Base-by-base conservation (phyloP, 2,888 invertebrate species). In the Nematopogon swammerdamellus region DNA sequence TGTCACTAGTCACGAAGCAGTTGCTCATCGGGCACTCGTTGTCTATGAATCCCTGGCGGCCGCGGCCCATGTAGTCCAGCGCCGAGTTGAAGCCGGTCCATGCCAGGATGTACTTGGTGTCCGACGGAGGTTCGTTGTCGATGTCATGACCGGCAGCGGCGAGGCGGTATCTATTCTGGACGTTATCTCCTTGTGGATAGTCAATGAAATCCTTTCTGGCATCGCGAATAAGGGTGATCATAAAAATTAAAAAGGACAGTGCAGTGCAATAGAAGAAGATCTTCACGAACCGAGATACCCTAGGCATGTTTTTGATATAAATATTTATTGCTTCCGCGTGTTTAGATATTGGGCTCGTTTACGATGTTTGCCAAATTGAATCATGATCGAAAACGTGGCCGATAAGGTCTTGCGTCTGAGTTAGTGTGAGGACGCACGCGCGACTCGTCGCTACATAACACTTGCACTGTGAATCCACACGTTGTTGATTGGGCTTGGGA, bases 51-150 rank as follows among this genome's bases (percentile, higher is more conserved):
- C 60, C 60, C 16, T 59, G 52, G 18, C 47, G 55, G 1, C 68
- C 71, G 20, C 54, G 48, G 10, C 58, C 58, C 53, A 74, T 60
- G 43, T 62, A 64, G 10, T 59, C 57, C 50, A 72, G 70, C 0
- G 71, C 70, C 4, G 64, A 60, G 3, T 50, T 56, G 4, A 53
- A 50, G 8, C 57, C 55, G 1, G 60, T 68, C 72, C 74, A 79
- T 50, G 76, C 64, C 0, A 76, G 56, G 36, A 80, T 67, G 47
- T 77, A 71, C 51, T 73, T 77, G 25, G 77, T 53, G 54, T 75
- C 75, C n/a, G 68, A 25, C 5, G 25, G 25, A 14, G 11, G n/a
- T 36, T 36, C n/a, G 8, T 14, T 36, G 36, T 14, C 14, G 36
- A 14, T 36, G 3, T 36, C 14, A 6, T 36, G 11, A 8, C 36